Conservation (phyloP, 2,888 invertebrate genomes). For the Ormia ochracea region DNA sequence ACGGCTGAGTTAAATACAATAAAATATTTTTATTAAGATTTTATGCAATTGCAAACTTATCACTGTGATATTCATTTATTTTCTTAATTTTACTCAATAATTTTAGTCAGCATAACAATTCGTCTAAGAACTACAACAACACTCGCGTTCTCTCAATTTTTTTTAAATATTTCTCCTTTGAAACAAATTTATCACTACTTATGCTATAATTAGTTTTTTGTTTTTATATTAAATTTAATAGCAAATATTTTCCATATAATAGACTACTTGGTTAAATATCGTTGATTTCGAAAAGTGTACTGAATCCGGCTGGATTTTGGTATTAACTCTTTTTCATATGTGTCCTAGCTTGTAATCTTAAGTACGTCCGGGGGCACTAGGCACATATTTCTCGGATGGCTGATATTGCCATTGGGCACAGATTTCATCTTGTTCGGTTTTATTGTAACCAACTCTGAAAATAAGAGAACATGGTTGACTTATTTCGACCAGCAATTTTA, state of each 20-base stretch:
- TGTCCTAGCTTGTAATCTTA: constrained; percentile 35
- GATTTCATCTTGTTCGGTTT: constrained; percentile 79
- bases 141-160: too few relatives aligned
- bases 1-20: too few relatives aligned
- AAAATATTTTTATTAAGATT: too few relatives aligned
- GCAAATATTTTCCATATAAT: neutral
- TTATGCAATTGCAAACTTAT: too few relatives aligned
- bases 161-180: too few relatives aligned
- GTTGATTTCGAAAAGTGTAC: neutral
- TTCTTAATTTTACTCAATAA: too few relatives aligned
- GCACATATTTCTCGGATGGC: constrained; percentile 82
- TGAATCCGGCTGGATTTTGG: neutral
- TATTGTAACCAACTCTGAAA: constrained; percentile 80
- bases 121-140: too few relatives aligned
- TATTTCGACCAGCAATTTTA: neutral
- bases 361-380: constrained; percentile 74
- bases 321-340: neutral
- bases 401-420: constrained; percentile 81
- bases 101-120: too few relatives aligned
- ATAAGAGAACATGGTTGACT: neutral
- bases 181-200: too few relatives aligned
- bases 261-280: neutral
- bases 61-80: too few relatives aligned
- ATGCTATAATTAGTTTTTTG: too few relatives aligned
- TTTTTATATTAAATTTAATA: too few relatives aligned